These are phyloP conservation scores for Pseudorectes ferrugineus DNA, from an alignment of 2,113 vertebrate species.

Conservation along the genomic window DNA sequence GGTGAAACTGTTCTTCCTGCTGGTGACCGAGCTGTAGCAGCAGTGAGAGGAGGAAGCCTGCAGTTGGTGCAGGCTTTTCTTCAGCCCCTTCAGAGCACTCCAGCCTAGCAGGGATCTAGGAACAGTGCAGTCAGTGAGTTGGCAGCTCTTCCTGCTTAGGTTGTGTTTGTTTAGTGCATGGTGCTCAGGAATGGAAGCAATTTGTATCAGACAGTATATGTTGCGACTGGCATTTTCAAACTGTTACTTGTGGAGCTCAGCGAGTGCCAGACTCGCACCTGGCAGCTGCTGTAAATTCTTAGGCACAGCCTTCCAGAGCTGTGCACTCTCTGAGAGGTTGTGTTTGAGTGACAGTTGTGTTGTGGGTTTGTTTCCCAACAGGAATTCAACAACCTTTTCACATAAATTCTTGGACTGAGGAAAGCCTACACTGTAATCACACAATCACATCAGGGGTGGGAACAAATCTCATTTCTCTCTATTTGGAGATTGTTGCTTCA, in stretches of 20 bases:
- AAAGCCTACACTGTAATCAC: not conserved
- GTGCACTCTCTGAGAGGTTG: not conserved
- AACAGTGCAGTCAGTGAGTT: not conserved
- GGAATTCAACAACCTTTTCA: not conserved
- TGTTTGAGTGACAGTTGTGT: not conserved
- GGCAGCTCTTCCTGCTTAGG: not conserved
- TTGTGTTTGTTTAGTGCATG: not conserved
- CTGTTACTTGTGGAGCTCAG: not conserved
- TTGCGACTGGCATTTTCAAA: not conserved
- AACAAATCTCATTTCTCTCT: not conserved
- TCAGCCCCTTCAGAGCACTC: not conserved
- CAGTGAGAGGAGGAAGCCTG: not conserved
- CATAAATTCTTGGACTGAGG: not conserved
- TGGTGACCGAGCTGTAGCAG: not conserved
- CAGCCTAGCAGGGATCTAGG: not conserved
- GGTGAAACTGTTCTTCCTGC: not conserved
- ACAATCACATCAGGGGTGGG: accelerated
- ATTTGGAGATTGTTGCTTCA: not conserved
- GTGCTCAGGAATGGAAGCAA: not conserved
- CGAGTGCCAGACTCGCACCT: accelerated
- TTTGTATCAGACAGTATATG: not conserved
- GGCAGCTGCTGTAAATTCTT: not conserved
- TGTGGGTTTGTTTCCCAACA: not conserved
- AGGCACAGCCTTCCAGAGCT: not conserved
- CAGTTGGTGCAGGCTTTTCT: not conserved